A percentile compares a stretch with the other conserved stretches of the same genome.
phyloP scores from a whole-genome alignment of 2,797 vertebrate species.

The Ceryle rudis region DNA sequence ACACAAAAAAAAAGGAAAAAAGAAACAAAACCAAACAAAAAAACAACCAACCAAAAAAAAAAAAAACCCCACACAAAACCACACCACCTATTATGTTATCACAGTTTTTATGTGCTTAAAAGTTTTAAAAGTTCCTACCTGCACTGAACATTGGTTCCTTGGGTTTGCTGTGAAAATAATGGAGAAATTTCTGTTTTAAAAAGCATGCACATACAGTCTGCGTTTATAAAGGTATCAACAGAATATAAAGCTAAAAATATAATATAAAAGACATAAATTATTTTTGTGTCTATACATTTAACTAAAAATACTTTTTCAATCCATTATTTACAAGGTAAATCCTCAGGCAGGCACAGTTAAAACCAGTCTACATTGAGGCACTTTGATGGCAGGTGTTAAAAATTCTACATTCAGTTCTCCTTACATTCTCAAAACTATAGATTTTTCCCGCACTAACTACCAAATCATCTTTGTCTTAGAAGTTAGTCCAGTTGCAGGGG shows the following conservation, averaged over 20 bases:
- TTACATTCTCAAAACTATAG: background rate
- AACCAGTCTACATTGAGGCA: background rate
- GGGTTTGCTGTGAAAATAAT: constrained; percentile 90
- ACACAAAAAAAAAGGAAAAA: no score
- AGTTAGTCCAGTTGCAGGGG: background rate
- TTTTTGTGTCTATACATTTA: background rate
- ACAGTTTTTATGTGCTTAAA: background rate
- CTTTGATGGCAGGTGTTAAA: background rate
- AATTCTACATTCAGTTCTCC: background rate
- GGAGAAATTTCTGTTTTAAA: constrained; percentile 19
- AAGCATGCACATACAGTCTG: background rate
- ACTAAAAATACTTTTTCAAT: background rate
- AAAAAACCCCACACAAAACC: no score
- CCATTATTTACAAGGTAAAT: background rate
- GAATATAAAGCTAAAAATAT: background rate
- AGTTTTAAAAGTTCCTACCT: constrained; percentile 84
- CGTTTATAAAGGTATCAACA: background rate
- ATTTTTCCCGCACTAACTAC: background rate
- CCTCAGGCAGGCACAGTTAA: background rate
- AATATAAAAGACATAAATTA: background rate
- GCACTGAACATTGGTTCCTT: constrained; percentile 97
- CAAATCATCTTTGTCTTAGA: background rate
- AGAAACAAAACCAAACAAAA: no score
- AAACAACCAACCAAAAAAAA: no score
- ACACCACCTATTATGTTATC: background rate